Percentiles rank a stretch among this genome's conserved stretches.
These are phyloP conservation scores for Siniperca undulata DNA, from an alignment of 2,797 vertebrate species.

Conservation along the genomic window DNA sequence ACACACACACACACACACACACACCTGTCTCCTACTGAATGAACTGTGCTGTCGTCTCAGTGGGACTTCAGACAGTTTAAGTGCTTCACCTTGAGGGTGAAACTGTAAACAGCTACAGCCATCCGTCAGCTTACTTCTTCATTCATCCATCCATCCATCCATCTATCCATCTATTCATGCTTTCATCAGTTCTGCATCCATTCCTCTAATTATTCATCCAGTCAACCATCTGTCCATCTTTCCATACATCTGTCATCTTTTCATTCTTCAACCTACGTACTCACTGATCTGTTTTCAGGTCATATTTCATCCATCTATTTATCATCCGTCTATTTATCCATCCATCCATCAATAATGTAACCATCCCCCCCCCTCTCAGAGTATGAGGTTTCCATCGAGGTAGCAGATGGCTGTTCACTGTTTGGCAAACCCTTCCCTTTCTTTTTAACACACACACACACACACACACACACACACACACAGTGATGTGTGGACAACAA, in stretches of 20 bases:
- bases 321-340: neutral
- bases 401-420: constrained; percentile 36
- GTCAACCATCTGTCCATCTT: too few relatives aligned
- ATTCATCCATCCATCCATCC: neutral
- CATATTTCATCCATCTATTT: neutral
- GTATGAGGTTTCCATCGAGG: neutral
- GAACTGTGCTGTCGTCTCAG: neutral
- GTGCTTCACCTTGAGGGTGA: too few relatives aligned
- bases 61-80: too few relatives aligned
- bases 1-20: neutral
- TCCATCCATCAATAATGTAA: neutral
- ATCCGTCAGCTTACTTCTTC: neutral
- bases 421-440: constrained; percentile 1
- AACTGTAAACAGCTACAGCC: too few relatives aligned
- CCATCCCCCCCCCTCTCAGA: neutral
- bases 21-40: too few relatives aligned
- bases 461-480: neutral
- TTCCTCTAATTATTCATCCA: neutral
- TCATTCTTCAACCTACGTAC: neutral
- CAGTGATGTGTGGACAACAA: neutral
- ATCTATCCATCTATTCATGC: neutral
- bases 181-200: too few relatives aligned
- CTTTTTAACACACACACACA: neutral
- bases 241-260: neutral
- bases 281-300: too few relatives aligned